Evolutionary conservation across 1,140 invertebrate species (phyloP), one percentile per base, ranked within the genome.

Genomic region (Trachymyrmex septentrionalis): DNA sequence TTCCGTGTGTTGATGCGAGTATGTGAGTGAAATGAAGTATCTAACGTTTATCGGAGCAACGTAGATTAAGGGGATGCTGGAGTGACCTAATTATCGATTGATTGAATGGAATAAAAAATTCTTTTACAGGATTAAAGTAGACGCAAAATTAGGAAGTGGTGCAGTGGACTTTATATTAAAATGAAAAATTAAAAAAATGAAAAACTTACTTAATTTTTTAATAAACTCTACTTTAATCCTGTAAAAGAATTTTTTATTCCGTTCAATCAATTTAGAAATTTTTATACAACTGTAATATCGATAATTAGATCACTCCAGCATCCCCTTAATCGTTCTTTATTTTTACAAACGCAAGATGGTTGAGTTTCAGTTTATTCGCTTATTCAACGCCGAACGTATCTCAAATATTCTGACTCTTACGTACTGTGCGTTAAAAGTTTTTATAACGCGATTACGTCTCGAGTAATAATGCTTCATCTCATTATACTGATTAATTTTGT

Each of bases 351-450:
- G 14, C 2, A 10, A 19, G 9, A 27, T 44, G n/a, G 3, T 24
- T 12, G 59, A 30, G 19, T 77, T 77, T 77, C 48, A 77, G 3
- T 48, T 75, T 27, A 50, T 55, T 76, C 6, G 10, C 53, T 30
- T 16, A 27, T 75, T 21, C 30, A 48, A 19, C 21, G 10, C 3
- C 1, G 66, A 21, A 69, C 5, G 16, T 53, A 27, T 50, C 30
- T 72, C 24, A 69, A 44, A 14, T 14, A 10, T 10, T 3, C 6
- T 67, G n/a, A n/a, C 16, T 38, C 19, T 67, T 19, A 14, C n/a
- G 30, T 30, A 30, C 3, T 30, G 30, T 30, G 14, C 6, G n/a
- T 69, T 16, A 24, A 69, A 21, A 16, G 2, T 48, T 24, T 21
- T 34, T 38, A 21, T 48, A 14, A 34, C 19, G 21, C 30, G 66